These are phyloP conservation scores for Xiphophorus couchianus DNA, from an alignment of 2,113 vertebrate genomes.

Conservation along the genomic window DNA sequence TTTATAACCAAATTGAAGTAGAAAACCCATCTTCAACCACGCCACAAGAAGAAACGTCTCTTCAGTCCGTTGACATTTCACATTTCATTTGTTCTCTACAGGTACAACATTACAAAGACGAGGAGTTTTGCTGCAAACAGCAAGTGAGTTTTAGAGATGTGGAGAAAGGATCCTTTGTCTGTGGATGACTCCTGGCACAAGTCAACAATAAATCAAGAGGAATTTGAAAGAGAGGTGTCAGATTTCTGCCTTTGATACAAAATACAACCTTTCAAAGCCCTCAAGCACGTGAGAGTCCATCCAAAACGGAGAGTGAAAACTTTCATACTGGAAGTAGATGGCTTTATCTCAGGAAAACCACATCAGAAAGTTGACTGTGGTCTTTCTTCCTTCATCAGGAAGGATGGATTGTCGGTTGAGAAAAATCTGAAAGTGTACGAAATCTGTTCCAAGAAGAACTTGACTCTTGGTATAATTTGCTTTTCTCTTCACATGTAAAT, in stretches of 20 bases:
- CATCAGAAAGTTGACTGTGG: background rate
- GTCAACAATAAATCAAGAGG: background rate
- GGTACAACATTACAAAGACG: background rate
- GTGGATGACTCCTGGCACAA: background rate
- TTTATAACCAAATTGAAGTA: constrained; percentile 38
- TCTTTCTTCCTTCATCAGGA: background rate
- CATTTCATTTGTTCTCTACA: constrained; percentile 49
- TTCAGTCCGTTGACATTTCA: constrained; percentile 11
- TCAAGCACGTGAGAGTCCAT: background rate
- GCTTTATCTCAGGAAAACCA: background rate
- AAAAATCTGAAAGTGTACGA: background rate
- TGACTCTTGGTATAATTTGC: background rate
- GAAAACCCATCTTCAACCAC: constrained; percentile 9
- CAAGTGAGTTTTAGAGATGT: background rate
- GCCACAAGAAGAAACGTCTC: constrained; percentile 40
- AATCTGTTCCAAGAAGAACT: background rate
- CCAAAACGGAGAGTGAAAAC: background rate
- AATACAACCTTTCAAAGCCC: background rate
- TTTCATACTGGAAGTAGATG: background rate
- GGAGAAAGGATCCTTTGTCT: background rate
- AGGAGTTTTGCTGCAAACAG: constrained; percentile 9
- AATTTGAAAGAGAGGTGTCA: background rate
- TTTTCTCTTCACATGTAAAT: background rate
- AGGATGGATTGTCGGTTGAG: no score
- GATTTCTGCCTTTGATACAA: background rate